Evolutionary conservation across 2,113 vertebrate genomes (phyloP).

Genomic region (Pseudopodoces humilis): DNA sequence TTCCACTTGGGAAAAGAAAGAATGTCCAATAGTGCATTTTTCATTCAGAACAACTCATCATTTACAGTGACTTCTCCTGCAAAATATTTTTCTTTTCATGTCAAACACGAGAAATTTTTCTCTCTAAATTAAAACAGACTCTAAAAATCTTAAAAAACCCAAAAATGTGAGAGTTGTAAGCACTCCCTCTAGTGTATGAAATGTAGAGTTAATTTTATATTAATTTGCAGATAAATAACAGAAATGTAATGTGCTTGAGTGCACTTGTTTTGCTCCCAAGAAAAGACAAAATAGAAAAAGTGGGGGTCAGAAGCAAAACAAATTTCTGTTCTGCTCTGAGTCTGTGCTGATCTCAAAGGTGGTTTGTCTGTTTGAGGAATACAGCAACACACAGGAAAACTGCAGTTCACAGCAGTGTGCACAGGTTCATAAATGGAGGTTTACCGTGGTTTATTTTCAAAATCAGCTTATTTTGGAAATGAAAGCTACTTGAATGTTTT

Average conservation of each 20-base stretch:
- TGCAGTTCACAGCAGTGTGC: background rate
- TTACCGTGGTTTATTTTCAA: background rate
- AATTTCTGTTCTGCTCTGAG: background rate
- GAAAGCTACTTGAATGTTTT: background rate
- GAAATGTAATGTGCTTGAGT: background rate
- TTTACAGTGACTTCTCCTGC: background rate
- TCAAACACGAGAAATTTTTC: background rate
- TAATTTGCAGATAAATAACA: background rate
- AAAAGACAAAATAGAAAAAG: background rate
- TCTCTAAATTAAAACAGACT: background rate
- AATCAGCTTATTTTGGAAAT: background rate
- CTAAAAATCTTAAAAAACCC: fast-evolving
- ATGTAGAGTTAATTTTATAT: background rate
- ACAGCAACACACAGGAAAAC: background rate
- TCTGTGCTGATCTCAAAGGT: background rate
- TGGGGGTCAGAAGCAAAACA: background rate
- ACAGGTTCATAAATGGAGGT: background rate
- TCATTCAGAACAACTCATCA: background rate
- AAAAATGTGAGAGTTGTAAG: background rate
- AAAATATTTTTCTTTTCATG: background rate
- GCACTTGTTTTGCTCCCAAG: background rate
- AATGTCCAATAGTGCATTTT: background rate
- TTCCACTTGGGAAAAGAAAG: background rate
- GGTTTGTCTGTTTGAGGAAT: background rate
- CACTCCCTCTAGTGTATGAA: background rate